A percentile compares a stretch with the other conserved stretches of the same genome.
These are phyloP conservation scores for Polydesmus complanatus DNA, from an alignment of 2,888 invertebrate genomes.

Conservation along the genomic window DNA sequence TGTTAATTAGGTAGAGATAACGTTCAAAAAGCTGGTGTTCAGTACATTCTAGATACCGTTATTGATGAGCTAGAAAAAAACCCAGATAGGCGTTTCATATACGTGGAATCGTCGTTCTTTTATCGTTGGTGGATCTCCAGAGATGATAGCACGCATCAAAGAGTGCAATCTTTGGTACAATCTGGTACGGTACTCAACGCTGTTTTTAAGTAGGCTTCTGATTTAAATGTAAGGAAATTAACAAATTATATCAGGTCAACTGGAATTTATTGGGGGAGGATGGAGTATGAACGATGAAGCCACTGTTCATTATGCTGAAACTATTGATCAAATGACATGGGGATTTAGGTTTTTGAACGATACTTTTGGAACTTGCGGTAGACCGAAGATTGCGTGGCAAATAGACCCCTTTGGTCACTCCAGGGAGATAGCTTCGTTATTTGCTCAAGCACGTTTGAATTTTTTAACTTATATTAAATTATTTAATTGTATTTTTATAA, in stretches of 20 bases:
- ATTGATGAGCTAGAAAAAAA: conserved; percentile 29
- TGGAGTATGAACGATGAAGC: conserved; percentile 29
- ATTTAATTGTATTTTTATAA: too few relatives aligned
- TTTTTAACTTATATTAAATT: too few relatives aligned
- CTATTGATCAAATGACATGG: conserved; percentile 59
- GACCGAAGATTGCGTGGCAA: conserved; percentile 67
- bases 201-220: neutral
- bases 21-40: conserved; percentile 30
- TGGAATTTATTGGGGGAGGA: conserved; percentile 27
- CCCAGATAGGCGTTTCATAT: conserved; percentile 28
- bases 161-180: neutral
- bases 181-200: neutral
- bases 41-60: conserved; percentile 37
- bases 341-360: conserved; percentile 50
- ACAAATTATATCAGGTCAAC: conserved; percentile 18
- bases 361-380: conserved; percentile 55
- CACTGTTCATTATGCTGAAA: conserved; percentile 38
- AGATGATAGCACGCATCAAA: neutral
- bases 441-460: conserved; percentile 30
- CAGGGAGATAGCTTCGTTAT: conserved; percentile 60
- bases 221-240: neutral
- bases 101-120: conserved; percentile 1
- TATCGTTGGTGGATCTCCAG: neutral
- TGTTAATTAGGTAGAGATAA: conserved; percentile 22
- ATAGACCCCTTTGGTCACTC: conserved; percentile 81